phyloP scores from a whole-genome alignment of 1,140 invertebrate species.

The Arctopsyche grandis region DNA sequence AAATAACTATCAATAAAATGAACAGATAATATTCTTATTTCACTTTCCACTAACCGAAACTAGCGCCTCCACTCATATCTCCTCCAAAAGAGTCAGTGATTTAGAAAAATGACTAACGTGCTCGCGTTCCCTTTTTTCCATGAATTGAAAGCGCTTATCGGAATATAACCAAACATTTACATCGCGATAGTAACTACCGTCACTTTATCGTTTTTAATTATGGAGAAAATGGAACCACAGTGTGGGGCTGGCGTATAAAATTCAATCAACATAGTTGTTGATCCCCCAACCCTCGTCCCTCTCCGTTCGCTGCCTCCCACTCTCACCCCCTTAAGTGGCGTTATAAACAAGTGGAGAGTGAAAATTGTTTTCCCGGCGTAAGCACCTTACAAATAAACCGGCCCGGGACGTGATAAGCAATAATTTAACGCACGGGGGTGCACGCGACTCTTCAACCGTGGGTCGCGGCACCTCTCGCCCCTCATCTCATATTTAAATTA shows the following conservation, averaged over 20 bases:
- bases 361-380: conserved; percentile 52
- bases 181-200: not conserved
- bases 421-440: conserved; percentile 47
- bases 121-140: too few relatives aligned
- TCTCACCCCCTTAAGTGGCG: conserved; percentile 42
- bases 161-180: not conserved
- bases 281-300: conserved; percentile 42
- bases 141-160: not conserved
- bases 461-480: not conserved
- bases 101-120: too few relatives aligned
- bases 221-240: not conserved
- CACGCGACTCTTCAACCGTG: conserved; percentile 22
- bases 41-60: too few relatives aligned
- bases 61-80: too few relatives aligned
- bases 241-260: conserved; percentile 34
- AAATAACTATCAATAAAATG: too few relatives aligned
- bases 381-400: conserved; percentile 52
- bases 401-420: conserved; percentile 50
- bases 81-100: too few relatives aligned
- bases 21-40: too few relatives aligned
- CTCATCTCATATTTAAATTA: not conserved
- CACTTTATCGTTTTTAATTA: not conserved
- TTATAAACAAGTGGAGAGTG: conserved; percentile 53
- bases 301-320: not conserved
- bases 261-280: conserved; percentile 52